These are phyloP conservation scores for Camelus bactrianus DNA, from an alignment of 2,113 vertebrate species.

Conservation along the genomic window DNA sequence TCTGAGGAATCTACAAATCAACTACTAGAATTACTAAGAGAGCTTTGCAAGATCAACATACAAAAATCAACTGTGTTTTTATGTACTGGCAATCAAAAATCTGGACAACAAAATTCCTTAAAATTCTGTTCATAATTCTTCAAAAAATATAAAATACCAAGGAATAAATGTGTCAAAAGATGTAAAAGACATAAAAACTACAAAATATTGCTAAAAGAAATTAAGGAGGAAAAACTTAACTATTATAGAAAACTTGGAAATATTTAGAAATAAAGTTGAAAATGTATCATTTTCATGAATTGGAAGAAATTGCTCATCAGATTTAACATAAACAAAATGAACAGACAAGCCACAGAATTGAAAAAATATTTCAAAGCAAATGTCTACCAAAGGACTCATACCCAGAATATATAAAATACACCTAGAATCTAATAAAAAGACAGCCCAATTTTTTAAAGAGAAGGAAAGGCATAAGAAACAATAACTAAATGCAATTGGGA, in stretches of 20 bases:
- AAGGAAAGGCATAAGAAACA: neutral
- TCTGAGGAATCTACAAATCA: neutral
- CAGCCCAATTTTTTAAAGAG: neutral
- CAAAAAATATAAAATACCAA: slow-evolving; percentile 12
- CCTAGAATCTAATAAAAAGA: neutral
- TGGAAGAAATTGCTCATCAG: neutral
- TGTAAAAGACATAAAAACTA: neutral
- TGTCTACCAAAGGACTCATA: neutral
- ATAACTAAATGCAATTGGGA: neutral
- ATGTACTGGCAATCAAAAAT: neutral
- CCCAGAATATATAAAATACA: neutral
- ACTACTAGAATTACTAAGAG: neutral
- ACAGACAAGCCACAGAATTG: neutral
- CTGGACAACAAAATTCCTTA: neutral
- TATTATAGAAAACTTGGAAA: neutral
- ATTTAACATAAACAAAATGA: neutral
- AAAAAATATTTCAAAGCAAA: neutral
- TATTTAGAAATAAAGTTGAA: slow-evolving; percentile 47
- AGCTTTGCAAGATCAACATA: neutral
- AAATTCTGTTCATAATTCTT: neutral
- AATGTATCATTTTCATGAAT: neutral
- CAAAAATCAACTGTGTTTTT: neutral
- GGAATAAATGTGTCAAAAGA: neutral
- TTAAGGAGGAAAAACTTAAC: neutral
- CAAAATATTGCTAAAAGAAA: neutral